Evolutionary conservation across 1,140 invertebrate genomes (phyloP).

Genomic region (Nylanderia fulva): DNA sequence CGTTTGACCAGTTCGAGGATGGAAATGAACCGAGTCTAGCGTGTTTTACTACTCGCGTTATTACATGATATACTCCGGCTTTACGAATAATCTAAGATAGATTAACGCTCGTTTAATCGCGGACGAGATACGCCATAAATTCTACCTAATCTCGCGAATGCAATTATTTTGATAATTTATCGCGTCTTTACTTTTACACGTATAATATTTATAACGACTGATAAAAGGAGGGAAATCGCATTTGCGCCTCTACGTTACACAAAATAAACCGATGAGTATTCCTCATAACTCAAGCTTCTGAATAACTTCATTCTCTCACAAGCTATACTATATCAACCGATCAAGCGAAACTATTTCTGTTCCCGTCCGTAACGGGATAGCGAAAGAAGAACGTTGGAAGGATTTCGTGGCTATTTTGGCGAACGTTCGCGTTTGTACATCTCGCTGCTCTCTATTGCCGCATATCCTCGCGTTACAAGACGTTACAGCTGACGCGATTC

Average conservation of each 20-base stretch:
- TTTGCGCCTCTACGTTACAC: background rate
- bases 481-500: slow-evolving; percentile 9
- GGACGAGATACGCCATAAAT: too few relatives aligned
- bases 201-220: background rate
- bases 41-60: background rate
- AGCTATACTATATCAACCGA: slow-evolving; percentile 4
- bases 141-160: background rate
- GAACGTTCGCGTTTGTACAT: background rate
- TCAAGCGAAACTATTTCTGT: slow-evolving; percentile 58
- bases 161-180: background rate
- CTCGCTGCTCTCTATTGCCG: slow-evolving; percentile 21
- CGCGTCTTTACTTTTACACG: background rate
- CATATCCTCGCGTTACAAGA: slow-evolving; percentile 16
- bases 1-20: background rate
- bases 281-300: background rate
- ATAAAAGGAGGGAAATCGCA: background rate
- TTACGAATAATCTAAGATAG: too few relatives aligned
- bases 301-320: background rate
- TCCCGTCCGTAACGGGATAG: slow-evolving; percentile 20
- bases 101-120: too few relatives aligned
- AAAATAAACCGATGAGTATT: background rate
- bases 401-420: slow-evolving; percentile 54
- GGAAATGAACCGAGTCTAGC: background rate
- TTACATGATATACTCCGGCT: background rate
- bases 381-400: slow-evolving; percentile 49